These are phyloP conservation scores for Pammene aurita DNA, from an alignment of 2,888 invertebrate genomes.

Conservation along the genomic window DNA sequence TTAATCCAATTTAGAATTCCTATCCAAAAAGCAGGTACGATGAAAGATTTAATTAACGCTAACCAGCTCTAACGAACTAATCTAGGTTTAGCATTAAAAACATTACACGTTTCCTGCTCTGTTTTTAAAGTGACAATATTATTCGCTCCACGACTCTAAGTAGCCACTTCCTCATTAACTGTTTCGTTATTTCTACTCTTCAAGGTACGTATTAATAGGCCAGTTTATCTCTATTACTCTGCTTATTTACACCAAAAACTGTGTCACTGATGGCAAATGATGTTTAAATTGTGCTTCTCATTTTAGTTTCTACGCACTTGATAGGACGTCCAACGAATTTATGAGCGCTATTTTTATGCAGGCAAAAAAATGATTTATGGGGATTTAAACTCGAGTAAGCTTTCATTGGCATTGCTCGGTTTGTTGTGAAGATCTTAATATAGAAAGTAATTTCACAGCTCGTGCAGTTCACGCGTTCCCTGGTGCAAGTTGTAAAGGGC, in stretches of 20 bases:
- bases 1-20: constrained; percentile 26
- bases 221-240: constrained; percentile 59
- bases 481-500: constrained; percentile 21
- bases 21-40: constrained; percentile 41
- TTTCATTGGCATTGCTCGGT: constrained; percentile 30
- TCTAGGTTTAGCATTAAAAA: constrained; percentile 76
- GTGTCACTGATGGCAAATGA: constrained; percentile 52
- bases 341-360: constrained; percentile 18
- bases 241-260: constrained; percentile 45
- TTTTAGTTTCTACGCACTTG: constrained; percentile 49
- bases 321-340: constrained; percentile 42
- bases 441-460: constrained; percentile 40
- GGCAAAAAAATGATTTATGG: constrained; percentile 26
- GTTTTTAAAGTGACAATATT: constrained; percentile 77
- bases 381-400: constrained; percentile 25
- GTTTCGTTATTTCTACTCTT: constrained; percentile 71
- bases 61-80: constrained; percentile 66
- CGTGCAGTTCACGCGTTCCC: constrained; percentile 16
- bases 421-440: constrained; percentile 34
- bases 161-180: constrained; percentile 80
- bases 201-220: constrained; percentile 65
- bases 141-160: constrained; percentile 71
- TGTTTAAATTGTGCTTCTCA: constrained; percentile 51
- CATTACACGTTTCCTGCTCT: constrained; percentile 74
- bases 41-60: constrained; percentile 52